These are phyloP conservation scores for Platysternon megacephalum DNA, from an alignment of 2,113 vertebrate genomes.

Conservation along the genomic window DNA sequence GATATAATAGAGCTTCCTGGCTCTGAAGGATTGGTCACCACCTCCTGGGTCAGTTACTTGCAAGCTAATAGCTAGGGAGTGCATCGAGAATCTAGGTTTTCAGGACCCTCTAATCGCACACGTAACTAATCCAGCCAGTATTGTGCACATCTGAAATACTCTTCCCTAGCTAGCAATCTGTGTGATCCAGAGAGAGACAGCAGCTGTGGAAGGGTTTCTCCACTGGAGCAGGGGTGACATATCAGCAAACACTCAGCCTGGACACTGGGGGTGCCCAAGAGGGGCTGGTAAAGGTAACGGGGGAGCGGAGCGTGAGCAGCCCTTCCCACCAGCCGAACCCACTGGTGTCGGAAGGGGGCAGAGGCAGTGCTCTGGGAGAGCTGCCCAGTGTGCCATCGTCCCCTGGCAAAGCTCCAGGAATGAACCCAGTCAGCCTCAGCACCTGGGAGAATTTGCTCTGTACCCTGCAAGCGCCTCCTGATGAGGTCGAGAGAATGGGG, in stretches of 20 bases:
- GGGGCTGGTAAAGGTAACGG: neutral
- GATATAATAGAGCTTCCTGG: neutral
- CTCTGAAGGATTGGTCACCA: neutral
- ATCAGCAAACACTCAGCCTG: neutral
- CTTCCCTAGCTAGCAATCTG: neutral
- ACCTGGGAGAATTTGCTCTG: neutral
- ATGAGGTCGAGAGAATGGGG: neutral
- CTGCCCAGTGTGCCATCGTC: neutral
- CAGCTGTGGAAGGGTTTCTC: neutral
- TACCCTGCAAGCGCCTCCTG: neutral
- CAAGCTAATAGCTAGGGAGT: neutral
- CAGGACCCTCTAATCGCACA: neutral
- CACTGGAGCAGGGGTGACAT: neutral
- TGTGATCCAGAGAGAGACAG: neutral
- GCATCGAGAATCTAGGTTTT: neutral
- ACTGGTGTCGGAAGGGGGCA: no score
- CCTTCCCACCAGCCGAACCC: neutral
- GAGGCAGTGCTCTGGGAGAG: neutral
- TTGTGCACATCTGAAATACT: neutral
- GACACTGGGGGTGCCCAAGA: neutral
- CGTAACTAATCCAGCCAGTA: neutral
- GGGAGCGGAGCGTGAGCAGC: neutral
- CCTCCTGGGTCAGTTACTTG: neutral
- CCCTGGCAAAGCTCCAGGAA: neutral
- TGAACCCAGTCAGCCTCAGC: neutral